Evolutionary conservation across 2,888 invertebrate species (phyloP), one percentile per base, ranked within the genome.

Genomic region (Microctonus hyperodae): DNA sequence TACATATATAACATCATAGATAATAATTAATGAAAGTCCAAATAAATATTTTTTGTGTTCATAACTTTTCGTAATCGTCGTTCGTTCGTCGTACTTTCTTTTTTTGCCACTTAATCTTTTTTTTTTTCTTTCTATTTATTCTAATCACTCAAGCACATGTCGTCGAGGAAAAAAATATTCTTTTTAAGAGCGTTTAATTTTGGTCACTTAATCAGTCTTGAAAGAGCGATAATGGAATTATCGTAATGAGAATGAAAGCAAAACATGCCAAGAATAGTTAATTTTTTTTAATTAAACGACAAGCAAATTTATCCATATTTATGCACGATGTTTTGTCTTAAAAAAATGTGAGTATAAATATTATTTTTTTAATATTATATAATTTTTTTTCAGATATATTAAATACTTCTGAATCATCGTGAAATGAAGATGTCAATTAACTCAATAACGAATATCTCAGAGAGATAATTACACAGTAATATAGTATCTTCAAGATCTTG

Each of bases 41-140:
- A 58, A 68, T 67, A 64, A 57, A 58, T 64, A 25, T 64, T 65
- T 64, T 65, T 67, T 57, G 58, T 62, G 40, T 64, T 61, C 48
- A 69, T 53, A 63, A 64, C n/a, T 65, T 79, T 77, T 79, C 74
- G 65, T 76, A 77, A 67, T 74, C 72, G 70, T 72, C 65, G 73
- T 77, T 75, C 72, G 72, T 71, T 71, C 72, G 69, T 69, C 69
- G 71, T 73, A 64, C 67, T 71, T 73, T 61, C 68, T 64, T 65
- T 69, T 56, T 61, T 66, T 64, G 58, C 22, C 44, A 65, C 31
- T 67, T n/a, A n/a, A n/a, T n/a, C n/a, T 68, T 64, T 35, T 23
- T 7, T 1, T 31, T 56, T 25, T 69, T 20, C n/a, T 60, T 56
- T 62, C 23, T 64, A 6, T 25, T 50, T 10, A 16, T 51, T 40